phyloP scores from a whole-genome alignment of 1,140 invertebrate species.

The Araneus ventricosus region DNA sequence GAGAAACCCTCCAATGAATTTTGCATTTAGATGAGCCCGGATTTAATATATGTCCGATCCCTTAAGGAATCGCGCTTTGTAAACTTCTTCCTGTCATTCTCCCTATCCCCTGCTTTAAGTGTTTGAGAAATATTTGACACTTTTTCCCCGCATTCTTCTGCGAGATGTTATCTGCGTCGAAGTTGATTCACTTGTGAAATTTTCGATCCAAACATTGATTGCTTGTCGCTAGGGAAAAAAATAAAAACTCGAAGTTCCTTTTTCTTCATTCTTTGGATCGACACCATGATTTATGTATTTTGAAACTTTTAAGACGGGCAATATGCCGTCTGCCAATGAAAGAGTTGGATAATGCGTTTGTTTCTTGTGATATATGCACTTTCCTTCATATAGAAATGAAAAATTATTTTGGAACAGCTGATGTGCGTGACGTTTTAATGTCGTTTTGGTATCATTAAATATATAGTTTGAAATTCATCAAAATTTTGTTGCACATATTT shows the following conservation, averaged over 20 bases:
- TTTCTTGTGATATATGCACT: not conserved
- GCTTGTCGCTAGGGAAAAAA: not conserved
- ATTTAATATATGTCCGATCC: constrained; percentile 11
- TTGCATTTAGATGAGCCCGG: too few relatives aligned
- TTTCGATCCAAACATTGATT: constrained; percentile 37
- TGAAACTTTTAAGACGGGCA: not conserved
- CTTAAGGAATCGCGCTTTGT: not conserved
- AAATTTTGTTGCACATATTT: too few relatives aligned
- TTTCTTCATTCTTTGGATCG: not conserved
- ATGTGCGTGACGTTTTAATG: too few relatives aligned
- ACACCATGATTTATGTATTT: constrained; percentile 1
- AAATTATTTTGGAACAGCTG: too few relatives aligned
- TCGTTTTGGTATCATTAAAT: too few relatives aligned
- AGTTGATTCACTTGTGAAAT: constrained; percentile 40
- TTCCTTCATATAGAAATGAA: too few relatives aligned
- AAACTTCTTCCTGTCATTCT: not conserved
- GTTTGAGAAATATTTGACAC: constrained; percentile 37
- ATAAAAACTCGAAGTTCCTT: not conserved
- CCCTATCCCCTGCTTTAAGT: not conserved
- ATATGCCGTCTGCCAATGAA: not conserved
- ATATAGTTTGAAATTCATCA: too few relatives aligned
- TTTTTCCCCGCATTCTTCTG: constrained; percentile 18
- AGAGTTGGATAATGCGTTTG: not conserved
- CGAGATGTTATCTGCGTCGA: constrained; percentile 6
- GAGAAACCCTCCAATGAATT: too few relatives aligned